Base-by-base conservation (phyloP, 2,888 invertebrate genomes). In the Acleris laterana region DNA sequence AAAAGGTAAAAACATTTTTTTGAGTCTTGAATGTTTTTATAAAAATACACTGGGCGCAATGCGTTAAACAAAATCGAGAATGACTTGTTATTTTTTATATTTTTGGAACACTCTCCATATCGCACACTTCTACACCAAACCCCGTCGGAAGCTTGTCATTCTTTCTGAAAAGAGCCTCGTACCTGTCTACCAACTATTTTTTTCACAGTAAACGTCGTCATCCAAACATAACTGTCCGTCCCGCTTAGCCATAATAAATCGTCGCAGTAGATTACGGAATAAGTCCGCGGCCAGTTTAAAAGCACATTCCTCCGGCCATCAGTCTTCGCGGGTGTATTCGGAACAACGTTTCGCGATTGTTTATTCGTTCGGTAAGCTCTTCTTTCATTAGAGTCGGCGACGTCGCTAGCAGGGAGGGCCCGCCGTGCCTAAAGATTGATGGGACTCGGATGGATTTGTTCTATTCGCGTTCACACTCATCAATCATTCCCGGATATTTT, bases 401-500 rank as follows among this genome's bases (percentile, higher is more conserved):
- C 87, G 88, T 87, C 88, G 86, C 85, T 80, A 78, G 85, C 88
- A 88, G 84, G 83, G 84, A 79, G 77, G 76, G 79, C 81, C 81
- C 80, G 74, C 74, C 72, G 76, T 74, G 78, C 74, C 77, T 82
- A 82, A 91, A 92, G 92, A 93, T 93, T 92, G 92, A 93, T 93
- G 90, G 84, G 81, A 76, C 78, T 78, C 74, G 81, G 87, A 90
- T 90, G 91, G 93, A 92, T 93, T 93, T 90, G 92, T 92, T 92
- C 90, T 89, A 92, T 92, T 89, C 91, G 87, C 84, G 88, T 83
- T 81, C 83, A 77, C 80, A 81, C 87, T 91, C 92, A 93, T 93
- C 93, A 90, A 93, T 93, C 93, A 93, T 92, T 88, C 81, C 85
- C 84, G 88, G 87, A 91, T 92, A 92, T 92, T 92, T 92, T 92